Evolutionary conservation across 1,140 invertebrate genomes (phyloP).

Genomic region (Zophobas morio): DNA sequence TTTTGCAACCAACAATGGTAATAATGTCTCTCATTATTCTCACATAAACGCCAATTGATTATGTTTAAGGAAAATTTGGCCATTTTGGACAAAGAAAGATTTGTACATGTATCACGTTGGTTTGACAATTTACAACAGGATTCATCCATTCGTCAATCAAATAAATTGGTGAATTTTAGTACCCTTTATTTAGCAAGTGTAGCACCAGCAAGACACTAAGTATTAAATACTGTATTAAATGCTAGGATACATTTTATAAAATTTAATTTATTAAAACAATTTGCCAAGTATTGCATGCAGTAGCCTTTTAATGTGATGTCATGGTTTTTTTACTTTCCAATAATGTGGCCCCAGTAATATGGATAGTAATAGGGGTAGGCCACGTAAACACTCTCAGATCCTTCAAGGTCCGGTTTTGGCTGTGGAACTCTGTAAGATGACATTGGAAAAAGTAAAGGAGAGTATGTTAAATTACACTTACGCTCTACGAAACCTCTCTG

Average conservation of each 20-base stretch:
- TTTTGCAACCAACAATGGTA: conserved; percentile 72
- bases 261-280: conserved; percentile 24
- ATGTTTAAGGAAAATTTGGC: conserved; percentile 69
- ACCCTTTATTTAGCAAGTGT: conserved; percentile 69
- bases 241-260: background rate
- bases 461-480: background rate
- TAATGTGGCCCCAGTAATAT: conserved; percentile 38
- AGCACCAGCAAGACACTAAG: conserved; percentile 68
- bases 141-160: conserved; percentile 71
- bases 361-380: conserved; percentile 45
- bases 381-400: conserved; percentile 42
- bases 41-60: conserved; percentile 46
- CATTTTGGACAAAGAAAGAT: conserved; percentile 74
- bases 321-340: conserved; percentile 31
- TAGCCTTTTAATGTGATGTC: too few species aligned
- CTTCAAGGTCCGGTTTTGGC: conserved; percentile 39
- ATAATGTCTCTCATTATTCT: conserved; percentile 46
- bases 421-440: conserved; percentile 9
- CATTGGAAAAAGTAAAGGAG: background rate
- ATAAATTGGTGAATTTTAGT: conserved; percentile 73
- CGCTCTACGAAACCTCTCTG: background rate
- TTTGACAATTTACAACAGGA: conserved; percentile 78
- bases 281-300: background rate
- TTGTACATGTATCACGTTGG: conserved; percentile 77
- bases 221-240: conserved; percentile 17